Conservation (phyloP, 2,113 vertebrate species). For the Vanacampus margaritifer region DNA sequence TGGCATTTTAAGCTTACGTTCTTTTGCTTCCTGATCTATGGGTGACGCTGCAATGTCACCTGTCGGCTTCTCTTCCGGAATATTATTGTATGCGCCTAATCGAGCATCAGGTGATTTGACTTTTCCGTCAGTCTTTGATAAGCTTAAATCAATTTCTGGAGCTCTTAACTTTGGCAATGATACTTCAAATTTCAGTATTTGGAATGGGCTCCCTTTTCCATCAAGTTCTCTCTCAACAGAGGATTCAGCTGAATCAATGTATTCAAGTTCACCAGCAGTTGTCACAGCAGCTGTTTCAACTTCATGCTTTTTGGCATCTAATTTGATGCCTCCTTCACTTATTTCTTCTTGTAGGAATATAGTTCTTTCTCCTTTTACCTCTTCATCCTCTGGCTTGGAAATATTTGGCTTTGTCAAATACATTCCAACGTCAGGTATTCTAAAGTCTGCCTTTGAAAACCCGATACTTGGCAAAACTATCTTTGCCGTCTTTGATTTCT, state of each 20-base stretch:
- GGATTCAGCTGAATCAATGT: slow-evolving; percentile 42
- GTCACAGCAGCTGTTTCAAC: neutral
- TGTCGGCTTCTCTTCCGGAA: neutral
- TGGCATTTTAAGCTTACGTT: slow-evolving; percentile 33
- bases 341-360: slow-evolving; percentile 30
- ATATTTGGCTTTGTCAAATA: slow-evolving; percentile 45
- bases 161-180: slow-evolving; percentile 49
- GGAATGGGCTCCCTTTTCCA: slow-evolving; percentile 40
- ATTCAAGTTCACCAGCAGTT: slow-evolving; percentile 22
- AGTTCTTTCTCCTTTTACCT: slow-evolving; percentile 21
- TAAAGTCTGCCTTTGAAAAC: slow-evolving; percentile 54
- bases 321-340: slow-evolving; percentile 5
- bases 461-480: slow-evolving; percentile 42
- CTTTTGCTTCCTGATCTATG: slow-evolving; percentile 5
- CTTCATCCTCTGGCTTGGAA: slow-evolving; percentile 20
- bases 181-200: slow-evolving; percentile 47
- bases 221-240: slow-evolving; percentile 16
- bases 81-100: neutral
- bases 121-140: slow-evolving; percentile 39
- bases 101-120: slow-evolving; percentile 23
- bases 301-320: slow-evolving; percentile 33
- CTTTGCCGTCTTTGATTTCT: slow-evolving; percentile 54
- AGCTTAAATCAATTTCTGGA: slow-evolving; percentile 24
- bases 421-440: slow-evolving; percentile 50
- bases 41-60: neutral